These are phyloP conservation scores for Microctenopoma lineatum DNA, from an alignment of 2,797 vertebrate species.

Conservation along the genomic window DNA sequence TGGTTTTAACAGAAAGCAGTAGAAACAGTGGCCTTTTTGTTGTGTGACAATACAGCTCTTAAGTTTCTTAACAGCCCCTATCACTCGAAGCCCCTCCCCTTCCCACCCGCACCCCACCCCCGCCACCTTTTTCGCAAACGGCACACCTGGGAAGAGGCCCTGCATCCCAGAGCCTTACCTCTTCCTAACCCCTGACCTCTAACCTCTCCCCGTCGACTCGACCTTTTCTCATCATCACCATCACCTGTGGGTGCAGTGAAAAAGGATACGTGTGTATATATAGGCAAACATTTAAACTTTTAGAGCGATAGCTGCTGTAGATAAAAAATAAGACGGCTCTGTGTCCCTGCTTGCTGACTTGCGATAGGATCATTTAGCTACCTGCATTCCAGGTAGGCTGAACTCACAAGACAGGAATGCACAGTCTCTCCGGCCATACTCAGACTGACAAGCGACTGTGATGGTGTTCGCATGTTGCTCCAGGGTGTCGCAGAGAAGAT, in stretches of 20 bases:
- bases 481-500: not conserved
- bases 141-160: slow-evolving; percentile 68
- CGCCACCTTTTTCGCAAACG: slow-evolving; percentile 31
- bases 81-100: slow-evolving; percentile 19
- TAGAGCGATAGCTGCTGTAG: slow-evolving; percentile 6
- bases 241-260: slow-evolving; percentile 35
- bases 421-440: slow-evolving; percentile 17
- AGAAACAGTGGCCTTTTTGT: slow-evolving; percentile 23
- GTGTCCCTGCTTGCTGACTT: slow-evolving; percentile 33
- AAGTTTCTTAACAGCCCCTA: slow-evolving; percentile 56
- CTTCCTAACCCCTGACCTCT: slow-evolving; percentile 58
- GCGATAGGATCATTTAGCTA: slow-evolving; percentile 58
- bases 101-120: not conserved
- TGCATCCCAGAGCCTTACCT: slow-evolving; percentile 59
- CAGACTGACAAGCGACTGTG: slow-evolving; percentile 19
- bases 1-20: slow-evolving; percentile 10
- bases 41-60: slow-evolving; percentile 39
- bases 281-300: slow-evolving; percentile 2
- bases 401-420: slow-evolving; percentile 73
- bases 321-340: slow-evolving; percentile 19
- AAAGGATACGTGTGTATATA: not conserved
- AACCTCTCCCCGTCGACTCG: slow-evolving; percentile 37
- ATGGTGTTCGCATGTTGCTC: slow-evolving; percentile 12
- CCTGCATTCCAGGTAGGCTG: slow-evolving; percentile 72
- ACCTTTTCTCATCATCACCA: slow-evolving; percentile 48